phyloP scores from a whole-genome alignment of 2,888 invertebrate species.

The Trachelus troglodyta region DNA sequence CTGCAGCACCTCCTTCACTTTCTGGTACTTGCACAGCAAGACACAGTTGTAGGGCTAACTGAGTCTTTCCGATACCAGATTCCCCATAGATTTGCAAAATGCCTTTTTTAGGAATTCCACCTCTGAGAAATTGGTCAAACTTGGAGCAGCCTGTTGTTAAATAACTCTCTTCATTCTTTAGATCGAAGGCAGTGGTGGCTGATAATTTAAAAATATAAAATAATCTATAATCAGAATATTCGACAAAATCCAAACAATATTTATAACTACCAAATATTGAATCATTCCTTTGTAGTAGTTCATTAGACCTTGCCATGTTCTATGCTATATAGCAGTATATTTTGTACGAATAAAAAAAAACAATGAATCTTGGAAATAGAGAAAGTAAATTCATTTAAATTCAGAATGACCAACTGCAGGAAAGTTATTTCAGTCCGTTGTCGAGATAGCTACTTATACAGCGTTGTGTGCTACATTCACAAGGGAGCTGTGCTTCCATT shows the following conservation, averaged over 20 bases:
- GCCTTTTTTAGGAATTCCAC: constrained; percentile 77
- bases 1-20: constrained; percentile 69
- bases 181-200: constrained; percentile 26
- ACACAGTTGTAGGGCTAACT: constrained; percentile 79
- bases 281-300: background rate
- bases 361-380: background rate
- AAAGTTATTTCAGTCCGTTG: background rate
- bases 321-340: background rate
- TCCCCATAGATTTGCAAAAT: constrained; percentile 85
- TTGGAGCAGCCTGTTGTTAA: constrained; percentile 69
- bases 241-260: background rate
- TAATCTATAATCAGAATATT: background rate
- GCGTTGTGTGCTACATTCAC: background rate
- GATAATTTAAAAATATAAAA: background rate
- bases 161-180: constrained; percentile 40
- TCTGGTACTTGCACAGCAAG: constrained; percentile 73
- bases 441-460: background rate
- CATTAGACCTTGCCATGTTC: background rate
- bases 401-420: background rate
- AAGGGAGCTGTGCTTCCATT: background rate
- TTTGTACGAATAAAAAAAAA: background rate
- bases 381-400: background rate
- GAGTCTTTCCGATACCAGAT: constrained; percentile 86
- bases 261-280: background rate
- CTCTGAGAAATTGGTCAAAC: constrained; percentile 73